phyloP scores from a whole-genome alignment of 2,797 vertebrate genomes.

The Takifugu ocellatus region DNA sequence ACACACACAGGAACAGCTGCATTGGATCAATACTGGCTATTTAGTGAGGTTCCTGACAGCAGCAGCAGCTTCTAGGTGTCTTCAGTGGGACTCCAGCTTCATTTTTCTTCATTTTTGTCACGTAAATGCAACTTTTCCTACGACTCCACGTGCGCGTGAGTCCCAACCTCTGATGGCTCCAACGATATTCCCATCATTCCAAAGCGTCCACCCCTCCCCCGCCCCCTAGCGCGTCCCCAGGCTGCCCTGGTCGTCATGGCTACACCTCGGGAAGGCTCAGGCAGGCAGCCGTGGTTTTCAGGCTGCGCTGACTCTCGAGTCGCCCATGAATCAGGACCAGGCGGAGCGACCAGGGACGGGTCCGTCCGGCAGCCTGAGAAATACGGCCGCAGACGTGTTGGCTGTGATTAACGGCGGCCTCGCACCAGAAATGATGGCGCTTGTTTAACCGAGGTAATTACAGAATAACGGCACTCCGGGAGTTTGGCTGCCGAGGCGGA shows the following conservation, averaged over 20 bases:
- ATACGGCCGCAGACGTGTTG: conserved; percentile 65
- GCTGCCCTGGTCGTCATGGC: conserved; percentile 52
- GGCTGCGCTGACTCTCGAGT: conserved; percentile 50
- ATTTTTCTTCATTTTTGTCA: too few species aligned
- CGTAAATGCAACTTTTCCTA: too few species aligned
- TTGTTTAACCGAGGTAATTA: conserved; percentile 68
- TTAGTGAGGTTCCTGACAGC: conserved; percentile 1
- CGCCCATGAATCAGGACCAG: conserved; percentile 59
- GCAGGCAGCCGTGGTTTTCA: conserved; percentile 20
- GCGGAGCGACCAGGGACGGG: conserved; percentile 37
- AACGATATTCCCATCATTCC: conserved; percentile 25
- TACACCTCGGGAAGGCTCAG: conserved; percentile 38
- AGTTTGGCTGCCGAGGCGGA: conserved; percentile 40
- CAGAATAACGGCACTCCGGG: conserved; percentile 53
- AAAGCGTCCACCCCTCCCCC: conserved; percentile 28
- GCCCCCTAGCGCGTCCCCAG: conserved; percentile 40
- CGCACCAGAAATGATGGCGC: conserved; percentile 57
- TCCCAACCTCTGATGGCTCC: conserved; percentile 24
- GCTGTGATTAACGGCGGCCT: conserved; percentile 61
- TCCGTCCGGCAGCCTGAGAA: conserved; percentile 55
- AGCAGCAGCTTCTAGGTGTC: too few species aligned
- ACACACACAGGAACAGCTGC: not conserved
- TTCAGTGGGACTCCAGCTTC: too few species aligned
- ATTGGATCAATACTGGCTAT: conserved; percentile 11
- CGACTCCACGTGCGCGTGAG: not conserved